Percentiles rank a stretch among this genome's conserved stretches.
Conservation (phyloP, 1,140 invertebrate species). For the Adoxophyes honmai region DNA sequence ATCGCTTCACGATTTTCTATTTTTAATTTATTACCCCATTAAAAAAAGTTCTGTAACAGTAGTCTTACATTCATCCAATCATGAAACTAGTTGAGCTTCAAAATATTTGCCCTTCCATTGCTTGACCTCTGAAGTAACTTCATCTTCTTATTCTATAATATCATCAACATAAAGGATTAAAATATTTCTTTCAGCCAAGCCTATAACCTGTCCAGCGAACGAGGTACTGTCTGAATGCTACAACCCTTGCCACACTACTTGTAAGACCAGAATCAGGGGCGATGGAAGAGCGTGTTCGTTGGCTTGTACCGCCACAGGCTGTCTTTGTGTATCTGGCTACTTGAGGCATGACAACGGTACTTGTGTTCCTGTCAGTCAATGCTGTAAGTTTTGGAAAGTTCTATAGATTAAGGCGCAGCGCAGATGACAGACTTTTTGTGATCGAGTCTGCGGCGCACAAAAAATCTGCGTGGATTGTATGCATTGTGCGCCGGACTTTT, state of each 20-base stretch:
- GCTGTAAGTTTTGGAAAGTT: constrained; percentile 10
- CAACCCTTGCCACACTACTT: neutral
- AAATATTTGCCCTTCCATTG: no score
- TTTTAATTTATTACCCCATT: no score
- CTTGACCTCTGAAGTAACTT: no score
- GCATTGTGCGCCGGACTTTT: no score
- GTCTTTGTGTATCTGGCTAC: neutral
- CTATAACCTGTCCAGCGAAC: neutral
- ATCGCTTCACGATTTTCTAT: no score
- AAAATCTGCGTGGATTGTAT: neutral
- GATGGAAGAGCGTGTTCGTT: neutral
- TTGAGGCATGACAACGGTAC: constrained; percentile 1
- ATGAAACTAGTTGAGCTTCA: no score
- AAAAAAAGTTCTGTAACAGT: no score
- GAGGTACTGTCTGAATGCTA: constrained; percentile 5
- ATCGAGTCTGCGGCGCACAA: neutral
- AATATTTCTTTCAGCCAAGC: neutral
- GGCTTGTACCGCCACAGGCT: neutral
- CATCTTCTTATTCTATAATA: no score
- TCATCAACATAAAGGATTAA: neutral
- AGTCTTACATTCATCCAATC: no score
- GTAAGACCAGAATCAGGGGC: neutral
- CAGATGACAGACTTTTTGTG: neutral
- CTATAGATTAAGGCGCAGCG: neutral
- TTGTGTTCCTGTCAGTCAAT: neutral